Percentiles rank a stretch among this genome's conserved stretches.
phyloP scores from a whole-genome alignment of 2,888 invertebrate species.

The Chironomus tentans region DNA sequence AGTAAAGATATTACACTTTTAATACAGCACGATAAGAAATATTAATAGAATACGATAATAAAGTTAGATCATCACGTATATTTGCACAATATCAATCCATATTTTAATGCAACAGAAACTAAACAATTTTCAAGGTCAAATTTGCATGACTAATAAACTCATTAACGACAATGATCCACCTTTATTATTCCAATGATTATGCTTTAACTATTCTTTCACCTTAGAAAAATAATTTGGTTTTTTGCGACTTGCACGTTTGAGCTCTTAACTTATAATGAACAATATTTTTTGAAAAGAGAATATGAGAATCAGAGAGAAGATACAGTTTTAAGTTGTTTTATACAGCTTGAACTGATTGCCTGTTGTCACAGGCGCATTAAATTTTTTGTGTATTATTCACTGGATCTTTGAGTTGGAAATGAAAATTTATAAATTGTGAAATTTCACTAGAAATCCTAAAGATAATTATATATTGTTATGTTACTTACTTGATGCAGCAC shows the following conservation, averaged over 20 bases:
- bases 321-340: too few species aligned
- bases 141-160: neutral
- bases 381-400: too few species aligned
- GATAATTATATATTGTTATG: too few species aligned
- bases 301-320: too few species aligned
- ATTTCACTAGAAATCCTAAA: too few species aligned
- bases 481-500: too few species aligned
- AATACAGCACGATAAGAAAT: neutral
- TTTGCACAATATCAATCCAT: neutral
- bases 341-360: too few species aligned
- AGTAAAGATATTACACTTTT: neutral
- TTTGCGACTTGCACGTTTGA: slow-evolving; percentile 6
- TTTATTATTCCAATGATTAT: neutral
- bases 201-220: slow-evolving; percentile 7
- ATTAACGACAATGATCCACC: slow-evolving; percentile 1
- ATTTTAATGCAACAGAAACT: too few species aligned
- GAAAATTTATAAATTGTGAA: too few species aligned
- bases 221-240: slow-evolving; percentile 18
- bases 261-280: neutral
- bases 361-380: too few species aligned
- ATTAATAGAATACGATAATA: neutral
- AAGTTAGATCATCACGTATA: neutral
- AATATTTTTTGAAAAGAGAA: neutral
- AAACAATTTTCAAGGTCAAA: neutral
- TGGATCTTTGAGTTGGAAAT: too few species aligned